Conservation (phyloP, 2,797 vertebrate genomes). For the Gastrophryne carolinensis region DNA sequence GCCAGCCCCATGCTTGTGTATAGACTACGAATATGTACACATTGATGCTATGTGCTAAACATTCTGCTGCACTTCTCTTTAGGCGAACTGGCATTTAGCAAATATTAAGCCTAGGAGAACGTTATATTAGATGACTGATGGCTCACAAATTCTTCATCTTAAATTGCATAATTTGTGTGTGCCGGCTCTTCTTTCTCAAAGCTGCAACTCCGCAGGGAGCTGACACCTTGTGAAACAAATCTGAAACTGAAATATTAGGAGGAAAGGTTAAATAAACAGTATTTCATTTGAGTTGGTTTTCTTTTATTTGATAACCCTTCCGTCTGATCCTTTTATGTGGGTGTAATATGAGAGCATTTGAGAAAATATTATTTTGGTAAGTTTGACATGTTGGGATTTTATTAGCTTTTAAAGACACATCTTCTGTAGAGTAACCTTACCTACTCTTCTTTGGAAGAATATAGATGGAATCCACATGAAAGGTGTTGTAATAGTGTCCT, state of each 20-base stretch:
- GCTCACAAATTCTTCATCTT: slow-evolving; percentile 41
- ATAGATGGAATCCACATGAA: no score
- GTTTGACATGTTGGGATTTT: no score
- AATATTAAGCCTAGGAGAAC: background rate
- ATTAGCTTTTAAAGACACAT: no score
- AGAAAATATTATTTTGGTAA: no score
- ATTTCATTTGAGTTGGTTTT: background rate
- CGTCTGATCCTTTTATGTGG: background rate
- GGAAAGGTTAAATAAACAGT: background rate
- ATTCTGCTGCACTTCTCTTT: background rate
- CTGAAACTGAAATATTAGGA: background rate
- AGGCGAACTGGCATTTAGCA: background rate
- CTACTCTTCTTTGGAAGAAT: no score
- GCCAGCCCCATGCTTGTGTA: background rate
- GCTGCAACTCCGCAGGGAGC: background rate
- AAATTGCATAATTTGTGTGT: slow-evolving; percentile 35
- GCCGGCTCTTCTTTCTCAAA: slow-evolving; percentile 4
- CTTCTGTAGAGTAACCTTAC: no score
- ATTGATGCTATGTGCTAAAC: background rate
- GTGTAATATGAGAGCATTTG: background rate
- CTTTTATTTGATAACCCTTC: background rate
- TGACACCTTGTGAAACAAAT: slow-evolving; percentile 38
- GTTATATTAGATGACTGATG: slow-evolving; percentile 14
- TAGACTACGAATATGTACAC: background rate
- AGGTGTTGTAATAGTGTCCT: no score